Percentiles rank a stretch among this genome's conserved stretches.
Evolutionary conservation across 2,888 invertebrate species (phyloP).

Genomic region (Temnothorax rugatulus): DNA sequence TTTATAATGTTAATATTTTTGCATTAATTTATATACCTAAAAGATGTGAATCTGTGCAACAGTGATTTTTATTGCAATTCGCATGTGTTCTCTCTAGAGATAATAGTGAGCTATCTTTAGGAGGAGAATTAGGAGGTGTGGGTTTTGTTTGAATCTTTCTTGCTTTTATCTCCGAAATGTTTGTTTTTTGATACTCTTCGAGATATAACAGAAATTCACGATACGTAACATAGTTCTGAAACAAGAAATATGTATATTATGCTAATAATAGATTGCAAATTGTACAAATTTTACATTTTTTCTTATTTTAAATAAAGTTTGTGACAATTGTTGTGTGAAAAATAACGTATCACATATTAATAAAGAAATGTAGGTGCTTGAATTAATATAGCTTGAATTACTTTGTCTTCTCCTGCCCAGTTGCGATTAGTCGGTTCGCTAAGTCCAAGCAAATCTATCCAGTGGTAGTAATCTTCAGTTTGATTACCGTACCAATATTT

Average conservation of each 20-base stretch:
- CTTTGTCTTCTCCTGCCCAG: constrained; percentile 89
- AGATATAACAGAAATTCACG: constrained; percentile 90
- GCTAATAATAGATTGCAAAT: not conserved
- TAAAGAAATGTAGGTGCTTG: not conserved
- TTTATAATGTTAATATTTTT: not conserved
- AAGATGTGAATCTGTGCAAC: constrained; percentile 18
- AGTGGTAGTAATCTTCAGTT: constrained; percentile 91
- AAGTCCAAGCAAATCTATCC: constrained; percentile 90
- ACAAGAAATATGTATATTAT: not conserved
- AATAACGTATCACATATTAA: not conserved
- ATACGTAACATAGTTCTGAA: constrained; percentile 90
- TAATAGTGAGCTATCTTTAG: constrained; percentile 59
- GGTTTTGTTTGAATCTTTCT: constrained; percentile 74
- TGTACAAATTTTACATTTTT: constrained; percentile 82
- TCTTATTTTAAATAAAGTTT: not conserved
- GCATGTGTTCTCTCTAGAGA: constrained; percentile 19
- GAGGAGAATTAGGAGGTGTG: constrained; percentile 71
- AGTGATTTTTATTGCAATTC: constrained; percentile 43
- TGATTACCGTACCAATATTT: constrained; percentile 92
- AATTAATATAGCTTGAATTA: constrained; percentile 61
- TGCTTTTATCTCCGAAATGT: constrained; percentile 85
- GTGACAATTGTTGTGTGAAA: not conserved
- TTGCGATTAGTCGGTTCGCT: constrained; percentile 91
- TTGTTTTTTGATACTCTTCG: constrained; percentile 88
- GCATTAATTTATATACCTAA: constrained; percentile 55